These are phyloP conservation scores for Calycopis cecrops DNA, from an alignment of 1,140 invertebrate species.

Conservation along the genomic window DNA sequence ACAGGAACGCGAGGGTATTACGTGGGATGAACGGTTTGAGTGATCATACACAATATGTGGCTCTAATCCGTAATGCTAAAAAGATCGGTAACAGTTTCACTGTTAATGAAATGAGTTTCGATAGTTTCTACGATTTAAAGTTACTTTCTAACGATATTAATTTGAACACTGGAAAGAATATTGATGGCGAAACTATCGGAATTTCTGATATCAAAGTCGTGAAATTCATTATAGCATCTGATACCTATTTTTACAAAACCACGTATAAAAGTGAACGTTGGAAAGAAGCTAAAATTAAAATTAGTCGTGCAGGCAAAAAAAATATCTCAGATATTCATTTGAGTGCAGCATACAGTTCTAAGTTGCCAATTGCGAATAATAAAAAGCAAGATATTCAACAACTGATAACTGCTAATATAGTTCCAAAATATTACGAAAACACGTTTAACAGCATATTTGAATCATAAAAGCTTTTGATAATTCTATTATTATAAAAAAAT, in stretches of 20 bases:
- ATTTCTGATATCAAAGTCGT: conserved; percentile 5
- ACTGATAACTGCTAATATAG: neutral
- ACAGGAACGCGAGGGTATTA: too few relatives aligned
- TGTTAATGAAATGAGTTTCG: conserved; percentile 10
- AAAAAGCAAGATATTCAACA: too few relatives aligned
- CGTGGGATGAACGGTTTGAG: too few relatives aligned
- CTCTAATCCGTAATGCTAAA: conserved; percentile 11
- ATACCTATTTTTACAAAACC: neutral
- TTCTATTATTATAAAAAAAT: too few relatives aligned
- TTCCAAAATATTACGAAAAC: neutral
- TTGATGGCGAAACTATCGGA: conserved; percentile 1
- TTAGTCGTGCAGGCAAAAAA: neutral
- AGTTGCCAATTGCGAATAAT: conserved; percentile 1
- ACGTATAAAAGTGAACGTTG: neutral
- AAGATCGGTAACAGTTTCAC: conserved; percentile 4
- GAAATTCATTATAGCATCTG: conserved; percentile 3
- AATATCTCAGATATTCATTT: neutral
- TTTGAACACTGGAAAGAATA: conserved; percentile 6
- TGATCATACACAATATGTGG: conserved; percentile 5
- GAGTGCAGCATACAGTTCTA: neutral
- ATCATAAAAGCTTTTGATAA: too few relatives aligned
- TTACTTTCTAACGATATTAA: conserved; percentile 12
- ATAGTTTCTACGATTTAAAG: conserved; percentile 12
- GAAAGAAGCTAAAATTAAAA: neutral
- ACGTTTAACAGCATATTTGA: neutral